Evolutionary conservation across 2,113 vertebrate species (phyloP), one percentile per base, ranked within the genome.

Genomic region (Diadophis punctatus): DNA sequence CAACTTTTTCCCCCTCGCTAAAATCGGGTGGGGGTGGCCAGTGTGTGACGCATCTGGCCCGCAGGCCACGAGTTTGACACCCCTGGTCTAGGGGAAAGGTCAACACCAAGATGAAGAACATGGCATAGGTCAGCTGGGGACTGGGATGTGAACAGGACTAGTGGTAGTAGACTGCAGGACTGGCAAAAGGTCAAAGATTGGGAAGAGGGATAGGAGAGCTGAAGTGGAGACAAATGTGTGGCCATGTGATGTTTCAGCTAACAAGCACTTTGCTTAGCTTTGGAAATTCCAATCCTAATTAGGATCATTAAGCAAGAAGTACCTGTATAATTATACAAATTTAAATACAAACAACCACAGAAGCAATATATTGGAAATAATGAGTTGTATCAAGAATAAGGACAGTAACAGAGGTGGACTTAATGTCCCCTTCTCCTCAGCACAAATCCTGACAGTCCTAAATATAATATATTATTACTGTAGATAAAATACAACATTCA

Each of bases 51-150:
- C 22, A 58, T 58, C 56, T 0, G 8, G 56, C 56, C 56, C 56
- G 0, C 0, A 0, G 8, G 23, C 56, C 8, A 1, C 8, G 20
- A 56, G 55, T 56, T 55, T 56, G 22, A 56, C 7, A 56, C 2
- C 7, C 55, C 55, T 23, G 22, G 55, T 23, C 6, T 8, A 80
- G 16, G 63, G 2, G 16, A 43, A 80, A 43, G 1, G 3, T 39
- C 34, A 80, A 20, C 74, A 80, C 16, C 68, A 39, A 34, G 34
- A 43, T 9, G 34, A 22, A 80, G 7, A 22, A 60, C 9, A 27
- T 80, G 18, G 7, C 34, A 9, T 43, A 80, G 74, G 18, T 80
- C 18, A 43, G 2, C 34, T 22, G 34, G 18, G 18, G 7, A 1
- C 63, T 34, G 63, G 2, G 14, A 18, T 34, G 16, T 18, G 63